Evolutionary conservation across 2,888 invertebrate species (phyloP), one percentile per base, ranked within the genome.

Genomic region (Parthenolecanium corni): DNA sequence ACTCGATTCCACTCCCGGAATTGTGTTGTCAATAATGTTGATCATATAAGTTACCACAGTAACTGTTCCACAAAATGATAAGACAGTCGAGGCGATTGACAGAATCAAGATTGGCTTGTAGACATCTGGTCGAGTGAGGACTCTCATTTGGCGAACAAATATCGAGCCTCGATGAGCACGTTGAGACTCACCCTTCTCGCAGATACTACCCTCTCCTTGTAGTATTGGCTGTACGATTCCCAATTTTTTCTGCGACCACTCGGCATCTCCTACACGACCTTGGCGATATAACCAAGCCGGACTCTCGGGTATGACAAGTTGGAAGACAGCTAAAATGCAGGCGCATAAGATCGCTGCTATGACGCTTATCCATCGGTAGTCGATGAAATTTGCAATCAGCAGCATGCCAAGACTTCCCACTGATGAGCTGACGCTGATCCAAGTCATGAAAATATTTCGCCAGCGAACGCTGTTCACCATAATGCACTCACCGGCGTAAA

Each of bases 391-490:
- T 62, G 80, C 80, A 44, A 80, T 72, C 3, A 76, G 70, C 65
- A 80, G 80, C 1, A 79, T 76, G 1, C 77, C 65, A 5, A 79
- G 69, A 16, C 80, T 75, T 4, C 80, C 80, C 4, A 74, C 58
- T 2, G 79, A 75, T 46, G 79, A 77, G 21, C 75, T 73, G 1
- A 79, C 72, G n/a, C 78, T 77, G 3, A 77, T 76, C 77, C 80
- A 80, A 0, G 80, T 79, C 14, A 78, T 76, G 58, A 80, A 74
- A 44, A 77, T 76, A 9, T 77, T 74, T 65, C 80, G 70, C 65
- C 78, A 52, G 14, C 66, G 62, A 1, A 64, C 51, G 47, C 66
- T 66, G 44, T 68, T 64, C 9, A 66, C 65, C 69, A 66, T 65
- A 46, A 70, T 67, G 51, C 69, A 69, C 69, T 80, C 81, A 0